Base-by-base conservation (phyloP, 2,888 invertebrate genomes). In the Andrena bicolor region DNA sequence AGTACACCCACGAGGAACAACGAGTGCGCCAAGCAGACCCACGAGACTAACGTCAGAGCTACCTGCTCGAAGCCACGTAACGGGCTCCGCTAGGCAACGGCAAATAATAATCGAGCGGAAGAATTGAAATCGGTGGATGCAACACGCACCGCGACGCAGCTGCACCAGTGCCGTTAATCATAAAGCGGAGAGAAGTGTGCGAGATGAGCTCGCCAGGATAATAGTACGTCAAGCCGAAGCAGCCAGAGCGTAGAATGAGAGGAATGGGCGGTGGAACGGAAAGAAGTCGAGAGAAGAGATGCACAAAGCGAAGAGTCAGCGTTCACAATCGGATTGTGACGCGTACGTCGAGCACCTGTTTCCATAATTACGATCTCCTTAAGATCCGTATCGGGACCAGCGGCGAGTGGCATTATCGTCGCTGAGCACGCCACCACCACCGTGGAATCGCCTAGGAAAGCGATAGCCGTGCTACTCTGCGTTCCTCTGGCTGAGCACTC, bases 341-440 rank as follows among this genome's bases (percentile, higher is more conserved):
- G 88, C 68, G 84, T 63, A 83, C 88, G 84, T 91, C 91, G 85
- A 86, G 80, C 92, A 91, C 89, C 92, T 91, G 92, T 90, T 90
- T 90, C 87, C 91, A 86, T 92, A 92, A 92, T 92, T 90, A 89
- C 89, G 80, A 80, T 74, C 86, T 80, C 80, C 68, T 78, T 80
- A 76, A 85, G 88, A 89, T 85, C 78, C 73, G 66, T 84, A 88
- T 87, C 86, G 80, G 65, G 79, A 68, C 70, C 83, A 60, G 82
- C 82, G 76, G 85, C 83, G 80, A 86, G 83, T 76, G 28, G 80
- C 76, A 85, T 86, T 85, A 83, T 88, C 75, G 65, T 32, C 16
- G 61, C 13, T 28, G 51, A 51, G 30, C 72, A 72, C 61, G 51
- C 65, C 60, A 75, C 56, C 68, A 20, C 49, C 63, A n/a, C 76